These are phyloP conservation scores for Pipra filicauda DNA, from an alignment of 2,113 vertebrate genomes.

Conservation along the genomic window DNA sequence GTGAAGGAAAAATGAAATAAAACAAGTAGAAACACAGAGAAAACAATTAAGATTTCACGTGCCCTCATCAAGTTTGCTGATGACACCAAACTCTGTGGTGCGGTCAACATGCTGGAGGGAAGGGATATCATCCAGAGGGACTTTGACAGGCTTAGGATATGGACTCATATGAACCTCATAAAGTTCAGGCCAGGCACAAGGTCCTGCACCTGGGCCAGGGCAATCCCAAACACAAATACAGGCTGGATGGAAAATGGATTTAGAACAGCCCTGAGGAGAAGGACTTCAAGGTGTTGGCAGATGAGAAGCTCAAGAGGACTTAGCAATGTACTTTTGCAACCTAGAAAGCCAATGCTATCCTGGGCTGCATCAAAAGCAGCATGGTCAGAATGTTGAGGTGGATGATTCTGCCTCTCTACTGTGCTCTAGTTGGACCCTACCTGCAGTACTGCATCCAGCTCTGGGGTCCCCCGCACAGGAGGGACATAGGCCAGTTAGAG, in stretches of 20 bases:
- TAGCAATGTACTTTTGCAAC: rapidly evolving
- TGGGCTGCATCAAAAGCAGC: background rate
- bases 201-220: background rate
- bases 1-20: background rate
- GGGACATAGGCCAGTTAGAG: background rate
- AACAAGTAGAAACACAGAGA: background rate
- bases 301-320: rapidly evolving
- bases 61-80: background rate
- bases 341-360: background rate
- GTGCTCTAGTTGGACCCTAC: background rate
- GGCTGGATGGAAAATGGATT: background rate
- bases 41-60: background rate
- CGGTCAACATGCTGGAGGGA: background rate
- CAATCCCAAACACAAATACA: background rate
- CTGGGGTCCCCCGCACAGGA: background rate
- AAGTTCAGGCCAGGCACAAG: background rate
- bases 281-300: too few relatives aligned
- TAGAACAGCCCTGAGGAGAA: background rate
- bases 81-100: background rate
- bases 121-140: background rate
- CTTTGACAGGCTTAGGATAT: background rate
- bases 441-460: background rate
- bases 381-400: background rate
- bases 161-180: background rate
- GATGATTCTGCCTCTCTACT: background rate